Evolutionary conservation across 2,888 invertebrate genomes (phyloP), one percentile per base, ranked within the genome.

Genomic region (Agapostemon virescens): DNA sequence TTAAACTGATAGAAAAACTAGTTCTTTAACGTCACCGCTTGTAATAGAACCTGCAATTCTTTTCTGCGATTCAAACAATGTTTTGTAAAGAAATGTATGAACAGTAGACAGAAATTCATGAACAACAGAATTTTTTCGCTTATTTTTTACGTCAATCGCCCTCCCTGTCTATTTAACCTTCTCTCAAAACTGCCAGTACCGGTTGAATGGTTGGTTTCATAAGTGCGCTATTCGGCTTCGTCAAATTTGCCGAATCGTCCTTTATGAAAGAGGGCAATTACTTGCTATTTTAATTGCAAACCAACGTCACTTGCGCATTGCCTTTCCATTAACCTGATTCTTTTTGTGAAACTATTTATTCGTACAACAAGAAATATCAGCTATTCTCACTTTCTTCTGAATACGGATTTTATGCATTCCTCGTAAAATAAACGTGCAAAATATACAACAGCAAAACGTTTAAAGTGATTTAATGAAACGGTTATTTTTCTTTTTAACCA

Each of bases 141-240:
- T 58, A 55, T 82, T 80, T 70, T 73, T 80, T 69, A 69, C 52
- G 45, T 69, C 61, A 33, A 61, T 23, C 71, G 17, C 20, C 33
- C 42, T 69, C 55, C 55, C 15, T n/a, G 30, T 40, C 67, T 67
- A 61, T 80, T 79, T 80, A 33, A 70, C 55, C 49, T 68, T 30
- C 80, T 70, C 17, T 67, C 38, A 52, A 55, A 58, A 13, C 38
- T 58, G 38, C 30, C 58, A 36, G 52, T 36, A 76, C 49, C n/a
- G 55, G 42, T 61, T 23, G 23, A 64, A 30, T 40, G 52, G 55
- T 42, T 49, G 45, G 26, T 42, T 45, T 42, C 33, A 30, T 70
- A 69, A 40, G 15, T 36, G 40, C 68, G 61, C 38, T 15, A 15
- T 36, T 52, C 49, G 26, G 45, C 15, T n/a, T 69, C 33, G 64